A percentile compares a stretch with the other conserved stretches of the same genome.
phyloP scores from a whole-genome alignment of 2,797 vertebrate genomes.

The Oreonectes daqikongensis region DNA sequence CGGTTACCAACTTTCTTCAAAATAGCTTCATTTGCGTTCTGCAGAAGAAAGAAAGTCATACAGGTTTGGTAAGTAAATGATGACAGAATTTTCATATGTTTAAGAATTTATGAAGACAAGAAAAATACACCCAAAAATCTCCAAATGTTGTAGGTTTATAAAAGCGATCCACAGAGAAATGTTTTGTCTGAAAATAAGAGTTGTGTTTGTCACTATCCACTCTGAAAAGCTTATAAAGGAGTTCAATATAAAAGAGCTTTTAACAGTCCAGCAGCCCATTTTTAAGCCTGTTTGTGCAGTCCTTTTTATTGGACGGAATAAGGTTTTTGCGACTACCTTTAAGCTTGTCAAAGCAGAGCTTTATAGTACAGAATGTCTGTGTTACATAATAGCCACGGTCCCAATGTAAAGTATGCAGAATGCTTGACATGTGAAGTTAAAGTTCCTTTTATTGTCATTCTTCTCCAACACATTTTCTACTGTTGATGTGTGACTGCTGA shows the following conservation, averaged over 20 bases:
- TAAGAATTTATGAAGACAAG: constrained; percentile 45
- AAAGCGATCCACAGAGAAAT: constrained; percentile 52
- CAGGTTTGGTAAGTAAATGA: too few species aligned
- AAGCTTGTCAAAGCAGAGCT: background rate
- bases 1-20: too few species aligned
- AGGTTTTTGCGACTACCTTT: background rate
- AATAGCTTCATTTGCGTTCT: too few species aligned
- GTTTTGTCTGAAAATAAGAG: constrained; percentile 18
- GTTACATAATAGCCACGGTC: background rate
- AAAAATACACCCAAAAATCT: constrained; percentile 7
- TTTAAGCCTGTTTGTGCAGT: constrained; percentile 69
- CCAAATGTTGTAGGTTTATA: constrained; percentile 38
- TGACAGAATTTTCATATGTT: too few species aligned
- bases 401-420: background rate
- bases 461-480: background rate
- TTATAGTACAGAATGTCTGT: constrained; percentile 4
- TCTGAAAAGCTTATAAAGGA: background rate
- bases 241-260: constrained; percentile 62
- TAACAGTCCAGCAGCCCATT: constrained; percentile 25
- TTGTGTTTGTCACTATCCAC: constrained; percentile 25
- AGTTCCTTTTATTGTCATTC: background rate
- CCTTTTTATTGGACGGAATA: constrained; percentile 52
- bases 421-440: background rate
- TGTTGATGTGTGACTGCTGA: background rate
- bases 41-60: too few species aligned